A percentile compares a stretch with the other conserved stretches of the same genome.
Evolutionary conservation across 2,113 vertebrate genomes (phyloP).

Genomic region (Vidua chalybeata): DNA sequence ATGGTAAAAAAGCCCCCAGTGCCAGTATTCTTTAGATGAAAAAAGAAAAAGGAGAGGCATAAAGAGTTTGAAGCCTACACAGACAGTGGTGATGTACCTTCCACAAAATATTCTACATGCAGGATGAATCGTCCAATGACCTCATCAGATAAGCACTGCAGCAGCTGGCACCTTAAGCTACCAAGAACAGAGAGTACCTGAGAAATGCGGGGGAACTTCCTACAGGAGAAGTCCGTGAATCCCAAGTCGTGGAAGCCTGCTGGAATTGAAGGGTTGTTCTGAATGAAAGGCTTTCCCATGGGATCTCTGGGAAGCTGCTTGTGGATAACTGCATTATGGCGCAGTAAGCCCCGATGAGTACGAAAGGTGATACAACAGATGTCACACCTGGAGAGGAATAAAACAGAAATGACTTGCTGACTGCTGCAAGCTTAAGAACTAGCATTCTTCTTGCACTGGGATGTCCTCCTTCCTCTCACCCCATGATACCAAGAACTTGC

Average conservation of each 20-base stretch:
- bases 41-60: not conserved
- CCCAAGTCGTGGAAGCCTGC: conserved; percentile 96
- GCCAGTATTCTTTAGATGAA: not conserved
- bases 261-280: conserved; percentile 96
- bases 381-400: conserved; percentile 83
- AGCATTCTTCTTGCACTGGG: not conserved
- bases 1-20: not conserved
- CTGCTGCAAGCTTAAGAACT: not conserved
- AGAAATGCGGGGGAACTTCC: conserved; percentile 93
- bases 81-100: not conserved
- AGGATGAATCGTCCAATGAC: not conserved
- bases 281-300: conserved; percentile 92
- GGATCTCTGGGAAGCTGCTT: conserved; percentile 92
- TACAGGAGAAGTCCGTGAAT: conserved; percentile 97
- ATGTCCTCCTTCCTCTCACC: not conserved
- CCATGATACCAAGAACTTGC: not conserved
- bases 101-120: not conserved
- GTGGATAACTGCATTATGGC: conserved; percentile 92
- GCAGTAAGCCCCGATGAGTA: conserved; percentile 89
- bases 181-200: conserved; percentile 77
- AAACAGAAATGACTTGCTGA: not conserved
- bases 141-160: not conserved
- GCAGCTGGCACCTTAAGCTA: not conserved
- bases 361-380: conserved; percentile 94
- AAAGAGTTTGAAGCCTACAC: not conserved